Evolutionary conservation across 2,797 vertebrate genomes (phyloP).

Genomic region (Gymnopithys bicolor): DNA sequence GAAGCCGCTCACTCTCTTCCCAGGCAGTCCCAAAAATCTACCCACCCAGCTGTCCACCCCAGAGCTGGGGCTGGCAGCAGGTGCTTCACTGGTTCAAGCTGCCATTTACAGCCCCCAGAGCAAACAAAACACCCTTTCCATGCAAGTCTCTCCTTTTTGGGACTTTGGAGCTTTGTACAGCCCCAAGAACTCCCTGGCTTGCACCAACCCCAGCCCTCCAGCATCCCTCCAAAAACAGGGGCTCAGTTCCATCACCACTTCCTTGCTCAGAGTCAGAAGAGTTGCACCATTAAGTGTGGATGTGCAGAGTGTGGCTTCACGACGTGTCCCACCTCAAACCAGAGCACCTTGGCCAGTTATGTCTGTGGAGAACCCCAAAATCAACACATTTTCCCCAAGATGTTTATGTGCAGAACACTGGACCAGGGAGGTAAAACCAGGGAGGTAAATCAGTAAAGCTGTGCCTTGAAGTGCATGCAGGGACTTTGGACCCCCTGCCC

Average conservation of each 20-base stretch:
- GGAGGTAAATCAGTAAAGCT: neutral
- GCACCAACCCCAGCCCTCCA: neutral
- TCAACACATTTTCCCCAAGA: neutral
- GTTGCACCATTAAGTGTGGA: neutral
- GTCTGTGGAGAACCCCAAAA: neutral
- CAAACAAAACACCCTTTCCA: neutral
- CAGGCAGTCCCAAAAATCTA: neutral
- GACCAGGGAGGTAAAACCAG: neutral
- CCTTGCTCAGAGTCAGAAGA: neutral
- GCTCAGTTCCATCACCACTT: neutral
- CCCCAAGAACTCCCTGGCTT: neutral
- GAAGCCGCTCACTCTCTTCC: neutral
- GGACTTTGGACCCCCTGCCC: neutral
- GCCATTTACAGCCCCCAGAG: neutral
- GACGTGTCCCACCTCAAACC: accelerated
- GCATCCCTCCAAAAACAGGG: neutral
- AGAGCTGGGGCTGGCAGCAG: neutral
- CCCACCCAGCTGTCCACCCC: accelerated
- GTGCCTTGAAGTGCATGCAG: neutral
- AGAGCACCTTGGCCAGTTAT: neutral
- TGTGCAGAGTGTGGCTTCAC: neutral
- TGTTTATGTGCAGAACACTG: neutral
- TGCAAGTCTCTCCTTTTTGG: neutral
- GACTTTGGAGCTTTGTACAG: neutral
- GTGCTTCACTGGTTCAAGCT: neutral